Conservation (phyloP, 2,888 invertebrate genomes). For the Caenorhabditis panamensis region DNA sequence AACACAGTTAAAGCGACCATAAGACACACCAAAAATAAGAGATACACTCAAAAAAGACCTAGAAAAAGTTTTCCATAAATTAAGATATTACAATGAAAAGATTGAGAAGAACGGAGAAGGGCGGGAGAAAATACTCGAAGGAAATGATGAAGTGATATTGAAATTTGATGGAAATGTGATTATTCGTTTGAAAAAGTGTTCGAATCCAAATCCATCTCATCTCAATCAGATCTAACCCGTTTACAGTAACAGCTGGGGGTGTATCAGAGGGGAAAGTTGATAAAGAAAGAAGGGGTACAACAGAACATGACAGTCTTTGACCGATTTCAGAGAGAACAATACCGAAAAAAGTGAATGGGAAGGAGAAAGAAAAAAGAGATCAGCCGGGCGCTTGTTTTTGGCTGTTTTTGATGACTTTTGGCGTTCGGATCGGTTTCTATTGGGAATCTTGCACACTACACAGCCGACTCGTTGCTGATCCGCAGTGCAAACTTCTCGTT, state of each 20-base stretch:
- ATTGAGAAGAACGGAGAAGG: neutral
- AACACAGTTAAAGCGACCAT: too few relatives aligned
- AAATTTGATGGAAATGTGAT: constrained; percentile 18
- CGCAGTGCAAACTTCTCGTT: constrained; percentile 69
- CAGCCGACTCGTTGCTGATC: constrained; percentile 70
- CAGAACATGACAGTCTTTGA: constrained; percentile 24
- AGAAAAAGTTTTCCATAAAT: neutral
- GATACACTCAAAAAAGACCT: neutral
- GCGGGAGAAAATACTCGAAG: constrained; percentile 33
- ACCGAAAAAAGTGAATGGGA: constrained; percentile 10
- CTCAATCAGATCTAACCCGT: constrained; percentile 44
- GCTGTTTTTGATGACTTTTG: neutral
- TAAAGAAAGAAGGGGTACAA: neutral
- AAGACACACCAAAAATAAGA: neutral
- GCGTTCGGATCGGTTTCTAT: neutral
- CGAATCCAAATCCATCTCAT: constrained; percentile 28
- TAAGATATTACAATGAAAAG: neutral
- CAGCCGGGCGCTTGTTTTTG: neutral
- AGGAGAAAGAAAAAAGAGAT: neutral
- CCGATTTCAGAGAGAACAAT: constrained; percentile 17
- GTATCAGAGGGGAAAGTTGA: constrained; percentile 15
- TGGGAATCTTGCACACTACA: constrained; percentile 23
- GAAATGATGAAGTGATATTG: constrained; percentile 40
- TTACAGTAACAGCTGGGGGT: constrained; percentile 43
- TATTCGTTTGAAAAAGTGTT: too few relatives aligned